Evolutionary conservation across 2,888 invertebrate genomes (phyloP).

Genomic region (Rhynchonema sp.): DNA sequence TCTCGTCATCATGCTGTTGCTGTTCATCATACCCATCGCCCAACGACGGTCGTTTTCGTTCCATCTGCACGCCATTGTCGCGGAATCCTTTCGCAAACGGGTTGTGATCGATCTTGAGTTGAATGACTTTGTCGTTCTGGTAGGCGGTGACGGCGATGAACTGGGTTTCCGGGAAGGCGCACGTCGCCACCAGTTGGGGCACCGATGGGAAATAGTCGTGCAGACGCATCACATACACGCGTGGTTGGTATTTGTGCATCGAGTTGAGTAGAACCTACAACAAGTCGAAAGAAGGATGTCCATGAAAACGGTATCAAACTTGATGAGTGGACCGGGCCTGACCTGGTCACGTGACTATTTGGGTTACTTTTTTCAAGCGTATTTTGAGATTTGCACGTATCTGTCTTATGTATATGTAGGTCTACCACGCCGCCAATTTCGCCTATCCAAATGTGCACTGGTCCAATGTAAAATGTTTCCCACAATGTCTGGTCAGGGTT

Average conservation of each 20-base stretch:
- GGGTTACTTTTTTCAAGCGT: too few species aligned
- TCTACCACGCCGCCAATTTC: too few species aligned
- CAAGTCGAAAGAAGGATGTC: too few species aligned
- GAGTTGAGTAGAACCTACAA: conserved; percentile 65
- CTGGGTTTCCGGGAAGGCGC: conserved; percentile 80
- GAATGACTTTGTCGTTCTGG: conserved; percentile 88
- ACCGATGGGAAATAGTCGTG: conserved; percentile 10
- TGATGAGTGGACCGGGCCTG: too few species aligned
- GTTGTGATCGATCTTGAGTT: conserved; percentile 85
- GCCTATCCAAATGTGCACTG: too few species aligned
- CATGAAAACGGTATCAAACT: too few species aligned
- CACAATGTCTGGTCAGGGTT: too few species aligned
- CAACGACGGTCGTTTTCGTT: not conserved
- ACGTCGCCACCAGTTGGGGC: conserved; percentile 46
- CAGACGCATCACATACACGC: conserved; percentile 61
- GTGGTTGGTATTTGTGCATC: conserved; percentile 85
- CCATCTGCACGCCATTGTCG: conserved; percentile 35
- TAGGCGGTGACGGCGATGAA: conserved; percentile 97
- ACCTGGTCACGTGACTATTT: too few species aligned
- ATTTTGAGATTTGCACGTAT: too few species aligned
- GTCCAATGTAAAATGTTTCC: too few species aligned
- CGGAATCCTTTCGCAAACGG: conserved; percentile 95
- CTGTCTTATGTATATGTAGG: too few species aligned
- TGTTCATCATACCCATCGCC: not conserved
- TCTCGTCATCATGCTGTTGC: too few species aligned